Evolutionary conservation across 1,140 invertebrate genomes (phyloP).

Genomic region (Popillia japonica): DNA sequence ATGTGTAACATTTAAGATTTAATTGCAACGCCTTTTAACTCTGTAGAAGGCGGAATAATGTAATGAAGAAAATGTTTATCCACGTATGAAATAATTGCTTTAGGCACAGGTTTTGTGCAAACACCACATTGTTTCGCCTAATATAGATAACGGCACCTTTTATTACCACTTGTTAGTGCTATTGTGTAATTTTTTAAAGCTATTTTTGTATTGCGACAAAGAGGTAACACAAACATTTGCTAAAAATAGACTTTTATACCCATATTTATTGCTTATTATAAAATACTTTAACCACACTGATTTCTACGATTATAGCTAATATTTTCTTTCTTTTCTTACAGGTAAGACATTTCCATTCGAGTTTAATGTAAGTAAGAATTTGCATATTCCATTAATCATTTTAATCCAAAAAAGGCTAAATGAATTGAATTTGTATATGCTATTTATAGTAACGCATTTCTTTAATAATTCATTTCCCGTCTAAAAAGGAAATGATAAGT

Average conservation of each 20-base stretch:
- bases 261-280: too few relatives aligned
- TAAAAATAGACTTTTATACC: too few relatives aligned
- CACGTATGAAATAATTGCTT: neutral
- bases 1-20: too few relatives aligned
- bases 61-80: neutral
- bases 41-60: neutral
- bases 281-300: too few relatives aligned
- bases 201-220: neutral
- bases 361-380: too few relatives aligned
- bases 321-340: neutral
- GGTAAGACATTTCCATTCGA: neutral
- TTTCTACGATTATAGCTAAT: too few relatives aligned
- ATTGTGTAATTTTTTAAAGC: constrained; percentile 3
- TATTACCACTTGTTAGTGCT: neutral
- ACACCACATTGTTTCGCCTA: neutral
- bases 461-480: constrained; percentile 19
- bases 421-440: neutral
- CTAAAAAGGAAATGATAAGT: constrained; percentile 24
- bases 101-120: neutral
- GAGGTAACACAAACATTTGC: too few relatives aligned
- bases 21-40: too few relatives aligned
- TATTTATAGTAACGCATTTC: neutral
- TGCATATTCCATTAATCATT: too few relatives aligned
- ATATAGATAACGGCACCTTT: constrained; percentile 1
- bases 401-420: too few relatives aligned